These are phyloP conservation scores for Plotosus lineatus DNA, from an alignment of 2,113 vertebrate genomes.

Conservation along the genomic window DNA sequence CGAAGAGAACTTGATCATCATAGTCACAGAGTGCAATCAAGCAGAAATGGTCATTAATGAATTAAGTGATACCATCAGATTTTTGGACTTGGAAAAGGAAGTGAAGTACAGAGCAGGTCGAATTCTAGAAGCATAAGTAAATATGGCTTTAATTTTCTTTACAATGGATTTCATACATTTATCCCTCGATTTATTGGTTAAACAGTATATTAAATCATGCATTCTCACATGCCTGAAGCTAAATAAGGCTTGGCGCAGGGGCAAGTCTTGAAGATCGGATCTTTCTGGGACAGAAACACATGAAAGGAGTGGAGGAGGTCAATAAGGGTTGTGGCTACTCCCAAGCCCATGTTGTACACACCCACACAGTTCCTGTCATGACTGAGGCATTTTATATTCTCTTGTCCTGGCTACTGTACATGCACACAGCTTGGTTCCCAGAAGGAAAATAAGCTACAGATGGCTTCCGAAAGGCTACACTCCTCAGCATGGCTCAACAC, in stretches of 20 bases:
- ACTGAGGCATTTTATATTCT: constrained; percentile 38
- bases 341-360: constrained; percentile 40
- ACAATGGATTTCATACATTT: neutral
- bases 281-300: constrained; percentile 27
- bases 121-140: neutral
- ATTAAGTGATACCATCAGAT: constrained; percentile 2
- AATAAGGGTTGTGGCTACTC: constrained; percentile 27
- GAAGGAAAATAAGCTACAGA: constrained; percentile 27
- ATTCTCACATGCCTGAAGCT: neutral
- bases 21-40: constrained; percentile 21
- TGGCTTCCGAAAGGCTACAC: constrained; percentile 5
- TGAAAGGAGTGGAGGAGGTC: constrained; percentile 35
- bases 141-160: neutral
- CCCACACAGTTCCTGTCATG: constrained; percentile 51
- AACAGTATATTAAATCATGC: neutral
- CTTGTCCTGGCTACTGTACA: constrained; percentile 35
- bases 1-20: constrained; percentile 29
- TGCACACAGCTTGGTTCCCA: constrained; percentile 26
- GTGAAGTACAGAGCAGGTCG: neutral
- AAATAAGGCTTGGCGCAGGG: constrained; percentile 11
- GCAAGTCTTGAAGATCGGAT: constrained; percentile 16
- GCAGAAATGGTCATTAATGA: constrained; percentile 6
- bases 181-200: constrained; percentile 17
- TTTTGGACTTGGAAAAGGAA: constrained; percentile 27
- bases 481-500: constrained; percentile 2